Evolutionary conservation across 92 coral and sea anemone genomes (phyloP), one percentile per base, ranked within the genome.

Genomic region (Porites lobata): DNA sequence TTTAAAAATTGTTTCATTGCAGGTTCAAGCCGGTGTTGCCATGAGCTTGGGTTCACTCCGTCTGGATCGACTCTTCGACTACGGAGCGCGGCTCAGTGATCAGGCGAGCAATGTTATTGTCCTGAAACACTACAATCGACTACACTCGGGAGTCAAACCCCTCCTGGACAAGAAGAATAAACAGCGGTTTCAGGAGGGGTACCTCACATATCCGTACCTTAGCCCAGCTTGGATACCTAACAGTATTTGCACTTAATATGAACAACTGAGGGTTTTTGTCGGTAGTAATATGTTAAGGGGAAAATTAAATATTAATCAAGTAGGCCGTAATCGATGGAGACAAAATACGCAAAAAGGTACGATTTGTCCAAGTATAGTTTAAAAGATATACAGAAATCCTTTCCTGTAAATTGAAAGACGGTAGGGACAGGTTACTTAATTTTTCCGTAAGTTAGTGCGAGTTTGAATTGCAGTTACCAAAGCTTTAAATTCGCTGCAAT

Each of bases 11-110:
- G 6, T 21, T 3, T 14, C 14, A 24, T 70, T 56, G 66, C 17
- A 38, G 99, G 88, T 93, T 29, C 99, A 98, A 91, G 96, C 98
- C 8, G 98, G 95, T 15, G 95, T 98, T 0, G 94, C 99, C 1
- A 95, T 95, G 98, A 95, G 98, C 76, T 92, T 98, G 53, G 99
- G 99, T 0, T 95, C 99, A 1, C 95, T 98, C 8, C 99, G 96
- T 20, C 80, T 90, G 38, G 99, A 98, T 79, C 93, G 94, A 32
- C 86, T 98, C 57, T 82, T 98, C 22, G 99, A 98, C 87, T 98
- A 98, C 58, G 96, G 98, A 53, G 68, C 89, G 10, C 59, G 68
- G 24, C 88, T 98, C 78, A 14, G 17, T 19, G 98, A 95, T 70
- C 85, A 81, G 67, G 95, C 90, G 1, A 93, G 93, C 8, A 51